Evolutionary conservation across 1,140 invertebrate genomes (phyloP).

Genomic region (Hyles euphorbiae): DNA sequence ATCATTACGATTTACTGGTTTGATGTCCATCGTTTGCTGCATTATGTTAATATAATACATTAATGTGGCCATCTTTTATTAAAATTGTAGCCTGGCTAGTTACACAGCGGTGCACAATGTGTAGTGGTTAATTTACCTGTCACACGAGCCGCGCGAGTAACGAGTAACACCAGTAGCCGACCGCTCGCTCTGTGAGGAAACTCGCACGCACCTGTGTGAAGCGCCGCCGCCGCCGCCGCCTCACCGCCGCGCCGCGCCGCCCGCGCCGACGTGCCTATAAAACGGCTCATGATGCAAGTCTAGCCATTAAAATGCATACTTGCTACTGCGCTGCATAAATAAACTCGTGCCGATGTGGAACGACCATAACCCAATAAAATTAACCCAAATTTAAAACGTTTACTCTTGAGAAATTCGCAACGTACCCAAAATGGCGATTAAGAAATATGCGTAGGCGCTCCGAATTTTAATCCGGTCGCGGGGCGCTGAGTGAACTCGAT

Average conservation of each 20-base stretch:
- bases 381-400: conserved; percentile 1
- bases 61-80: no score
- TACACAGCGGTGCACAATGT: no score
- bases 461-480: conserved; percentile 2
- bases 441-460: background rate
- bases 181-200: no score
- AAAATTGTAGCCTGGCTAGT: no score
- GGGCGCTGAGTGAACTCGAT: background rate
- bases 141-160: no score
- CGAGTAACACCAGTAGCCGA: no score
- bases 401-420: background rate
- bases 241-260: no score
- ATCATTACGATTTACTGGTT: no score
- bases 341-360: background rate
- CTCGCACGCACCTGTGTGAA: background rate
- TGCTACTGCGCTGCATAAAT: conserved; percentile 6
- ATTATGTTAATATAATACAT: no score
- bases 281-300: conserved; percentile 26
- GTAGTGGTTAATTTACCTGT: no score
- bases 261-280: conserved; percentile 9
- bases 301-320: conserved; percentile 18
- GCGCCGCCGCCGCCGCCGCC: background rate
- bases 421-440: conserved; percentile 1
- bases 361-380: conserved; percentile 1
- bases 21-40: no score